Base-by-base conservation (phyloP, 2,113 vertebrate genomes). In the Solenodon paradoxus region DNA sequence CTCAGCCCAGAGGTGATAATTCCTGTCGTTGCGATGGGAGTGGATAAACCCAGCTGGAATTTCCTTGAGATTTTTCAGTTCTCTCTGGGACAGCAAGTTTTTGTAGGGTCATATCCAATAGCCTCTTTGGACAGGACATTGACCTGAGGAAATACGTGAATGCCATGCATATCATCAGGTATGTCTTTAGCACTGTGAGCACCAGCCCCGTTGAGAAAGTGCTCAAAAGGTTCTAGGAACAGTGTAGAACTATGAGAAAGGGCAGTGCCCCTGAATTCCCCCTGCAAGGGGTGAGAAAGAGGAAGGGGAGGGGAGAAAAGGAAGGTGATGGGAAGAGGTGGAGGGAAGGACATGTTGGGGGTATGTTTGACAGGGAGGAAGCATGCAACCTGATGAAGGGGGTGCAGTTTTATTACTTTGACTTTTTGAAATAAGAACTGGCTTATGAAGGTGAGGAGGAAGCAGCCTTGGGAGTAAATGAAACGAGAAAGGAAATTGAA, bases 371-470 rank as follows among this genome's bases (percentile, higher is more conserved):
- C 86, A 1, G 4, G 79, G 83, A 97, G 97, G 93, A 97, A 97
- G 72, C 78, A 77, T 96, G 93, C 75, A 92, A 94, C 68, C 93
- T 74, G 87, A 97, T 97, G 96, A 98, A 97, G 96, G 97, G 94
- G 98, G 96, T 96, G 93, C 69, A 96, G 68, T 69, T 96, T 98
- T 98, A 98, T 98, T 98, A 97, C 95, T 98, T 98, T 98, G 97
- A 98, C 97, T 97, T 97, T 94, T 96, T 32, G 1, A 96, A 98
- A 97, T 97, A 98, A 98, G 96, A 97, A 66, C 97, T 86, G 95
- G 96, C 95, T 97, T 97, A 96, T 95, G 96, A 98, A 98, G 97
- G 74, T 64, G 42, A 78, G 96, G 45, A 96, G 90, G 96, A 92
- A 97, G 86, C 89, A 96, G 94, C 97, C 97, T n/a, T 97, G 96